phyloP scores from a whole-genome alignment of 2,888 invertebrate genomes.

The Campoletis raptor region DNA sequence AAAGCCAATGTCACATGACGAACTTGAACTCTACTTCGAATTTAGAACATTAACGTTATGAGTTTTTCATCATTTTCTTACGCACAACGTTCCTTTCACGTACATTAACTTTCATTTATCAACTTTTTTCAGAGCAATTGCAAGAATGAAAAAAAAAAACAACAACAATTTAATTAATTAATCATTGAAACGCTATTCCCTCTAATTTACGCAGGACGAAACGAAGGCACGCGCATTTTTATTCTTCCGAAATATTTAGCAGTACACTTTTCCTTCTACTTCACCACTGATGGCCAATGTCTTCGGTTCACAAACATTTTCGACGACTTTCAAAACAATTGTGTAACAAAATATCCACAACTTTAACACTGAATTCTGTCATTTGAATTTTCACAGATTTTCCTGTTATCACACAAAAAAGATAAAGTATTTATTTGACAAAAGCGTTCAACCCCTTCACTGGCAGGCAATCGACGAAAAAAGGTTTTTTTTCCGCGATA shows the following conservation, averaged over 20 bases:
- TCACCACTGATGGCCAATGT: not conserved
- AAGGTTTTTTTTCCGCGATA: not conserved
- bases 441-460: not conserved
- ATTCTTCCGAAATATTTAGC: conserved; percentile 11
- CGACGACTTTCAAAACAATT: not conserved
- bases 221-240: conserved; percentile 46
- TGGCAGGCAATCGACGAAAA: not conserved
- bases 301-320: not conserved
- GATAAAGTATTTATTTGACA: not conserved
- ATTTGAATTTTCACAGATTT: not conserved
- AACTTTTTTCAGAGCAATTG: not conserved
- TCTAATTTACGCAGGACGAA: conserved; percentile 36
- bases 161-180: not conserved
- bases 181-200: conserved; percentile 34
- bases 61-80: not conserved
- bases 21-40: not conserved
- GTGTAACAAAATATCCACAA: not conserved
- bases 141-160: not conserved
- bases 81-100: not conserved
- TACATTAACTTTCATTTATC: not conserved
- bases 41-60: not conserved
- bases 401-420: not conserved
- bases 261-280: conserved; percentile 25
- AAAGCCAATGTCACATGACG: not conserved
- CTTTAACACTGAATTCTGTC: not conserved